Base-by-base conservation (phyloP, 2,888 invertebrate genomes). In the Eurois occulta region DNA sequence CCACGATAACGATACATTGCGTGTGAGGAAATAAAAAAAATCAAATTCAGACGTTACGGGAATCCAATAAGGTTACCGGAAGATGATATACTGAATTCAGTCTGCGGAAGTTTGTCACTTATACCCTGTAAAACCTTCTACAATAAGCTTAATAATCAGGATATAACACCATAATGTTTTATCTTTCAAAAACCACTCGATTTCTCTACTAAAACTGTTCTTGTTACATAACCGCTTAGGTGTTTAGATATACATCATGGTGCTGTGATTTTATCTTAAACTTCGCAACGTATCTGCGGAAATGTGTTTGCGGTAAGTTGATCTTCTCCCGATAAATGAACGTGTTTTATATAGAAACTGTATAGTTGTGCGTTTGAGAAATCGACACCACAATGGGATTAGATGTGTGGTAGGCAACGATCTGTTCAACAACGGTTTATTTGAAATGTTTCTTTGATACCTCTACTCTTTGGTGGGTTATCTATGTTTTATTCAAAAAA, bases 241-340 rank as follows among this genome's bases (percentile, higher is more conserved):
- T 28, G 41, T 52, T 52, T n/a, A 35, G n/a, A 8, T 55, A 18
- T 52, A 55, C 5, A 46, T 67, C 5, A 46, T 67, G 24, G 24
- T 48, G n/a, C 32, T 35, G 28, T 68, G 83, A 66, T 75, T 81
- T 82, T 76, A 82, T 79, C 58, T 82, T 6, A 24, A 75, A 66
- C 41, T 67, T 46, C n/a, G 41, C 32, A 48, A 41, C 69, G 52
- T 65, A 32, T 69, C 46, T n/a, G n/a, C 35, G 52, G 52, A 84
- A 73, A 79, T 72, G 35, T 80, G 73, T 73, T 80, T 74, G 73
- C 2, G 80, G 84, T 84, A 73, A 84, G 32, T 38, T 60, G 80
- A 81, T 81, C 60, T 16, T 55, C 52, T 60, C 48, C 52, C 84
- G 69, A 84, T 81, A 79, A 73, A 73, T 84, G 69, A 66, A 58